Evolutionary conservation across 2,888 invertebrate species (phyloP).

Genomic region (Drosophila mercatorum): DNA sequence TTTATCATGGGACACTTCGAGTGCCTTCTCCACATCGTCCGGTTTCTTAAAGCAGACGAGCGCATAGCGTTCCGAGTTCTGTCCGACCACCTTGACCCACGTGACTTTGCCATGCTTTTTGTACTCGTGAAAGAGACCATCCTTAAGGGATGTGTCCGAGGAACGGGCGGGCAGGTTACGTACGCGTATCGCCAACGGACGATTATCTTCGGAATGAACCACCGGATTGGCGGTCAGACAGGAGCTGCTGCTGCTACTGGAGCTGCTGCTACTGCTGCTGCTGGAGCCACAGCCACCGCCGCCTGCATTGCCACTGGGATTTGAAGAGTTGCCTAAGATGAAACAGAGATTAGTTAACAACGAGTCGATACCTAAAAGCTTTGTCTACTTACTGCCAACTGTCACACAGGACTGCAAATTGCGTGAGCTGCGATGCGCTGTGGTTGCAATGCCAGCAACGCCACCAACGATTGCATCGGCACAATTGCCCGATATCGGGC

Average conservation of each 20-base stretch:
- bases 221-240: constrained; percentile 82
- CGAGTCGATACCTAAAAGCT: no score
- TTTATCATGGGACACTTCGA: constrained; percentile 98
- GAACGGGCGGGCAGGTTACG: constrained; percentile 95
- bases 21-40: constrained; percentile 97
- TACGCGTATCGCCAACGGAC: constrained; percentile 95
- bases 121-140: constrained; percentile 99
- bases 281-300: constrained; percentile 70
- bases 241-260: constrained; percentile 77
- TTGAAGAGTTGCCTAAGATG: constrained; percentile 73
- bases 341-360: background rate
- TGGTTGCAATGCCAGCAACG: constrained; percentile 41
- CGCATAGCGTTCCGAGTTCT: constrained; percentile 95
- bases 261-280: constrained; percentile 71
- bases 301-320: constrained; percentile 78
- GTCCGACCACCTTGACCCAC: constrained; percentile 96
- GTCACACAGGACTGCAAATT: constrained; percentile 85
- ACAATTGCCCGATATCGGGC: constrained; percentile 83
- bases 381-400: constrained; percentile 82
- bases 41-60: constrained; percentile 98
- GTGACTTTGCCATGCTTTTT: constrained; percentile 99
- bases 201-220: constrained; percentile 86
- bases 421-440: constrained; percentile 72
- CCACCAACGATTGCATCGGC: constrained; percentile 69
- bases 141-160: constrained; percentile 97